Evolutionary conservation across 2,888 invertebrate species (phyloP).

Genomic region (Tinea trinotella): DNA sequence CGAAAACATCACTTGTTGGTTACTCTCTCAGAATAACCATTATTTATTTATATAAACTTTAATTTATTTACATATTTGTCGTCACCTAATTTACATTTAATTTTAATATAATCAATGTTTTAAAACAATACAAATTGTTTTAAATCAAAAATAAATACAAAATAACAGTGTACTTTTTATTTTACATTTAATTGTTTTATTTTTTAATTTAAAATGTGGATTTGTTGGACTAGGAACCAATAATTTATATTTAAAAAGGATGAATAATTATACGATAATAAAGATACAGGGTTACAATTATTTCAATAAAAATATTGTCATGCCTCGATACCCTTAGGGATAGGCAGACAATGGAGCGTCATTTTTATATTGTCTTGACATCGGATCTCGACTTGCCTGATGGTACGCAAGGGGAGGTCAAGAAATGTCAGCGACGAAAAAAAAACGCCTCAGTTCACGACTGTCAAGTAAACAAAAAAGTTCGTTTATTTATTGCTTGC

Average conservation of each 20-base stretch:
- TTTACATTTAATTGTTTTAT: slow-evolving; percentile 2
- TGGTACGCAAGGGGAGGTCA: too few relatives aligned
- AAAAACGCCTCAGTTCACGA: too few relatives aligned
- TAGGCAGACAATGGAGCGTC: too few relatives aligned
- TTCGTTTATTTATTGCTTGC: too few relatives aligned
- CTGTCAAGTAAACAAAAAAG: too few relatives aligned
- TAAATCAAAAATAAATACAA: slow-evolving; percentile 36
- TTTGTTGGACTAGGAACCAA: slow-evolving; percentile 62
- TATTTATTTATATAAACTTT: slow-evolving; percentile 71
- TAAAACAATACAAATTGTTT: slow-evolving; percentile 67
- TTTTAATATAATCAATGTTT: slow-evolving; percentile 62
- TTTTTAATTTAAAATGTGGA: slow-evolving; percentile 24
- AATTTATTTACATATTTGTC: slow-evolving; percentile 70
- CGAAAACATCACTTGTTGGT: slow-evolving; percentile 36
- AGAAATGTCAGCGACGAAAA: too few relatives aligned
- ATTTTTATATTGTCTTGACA: too few relatives aligned
- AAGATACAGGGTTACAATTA: too few relatives aligned
- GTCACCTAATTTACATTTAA: slow-evolving; percentile 60
- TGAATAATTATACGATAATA: neutral
- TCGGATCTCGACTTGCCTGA: too few relatives aligned
- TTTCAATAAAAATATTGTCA: too few relatives aligned
- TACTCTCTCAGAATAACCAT: slow-evolving; percentile 61
- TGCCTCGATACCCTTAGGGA: too few relatives aligned
- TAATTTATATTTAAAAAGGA: slow-evolving; percentile 26
- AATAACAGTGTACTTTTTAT: neutral